Evolutionary conservation across 2,797 vertebrate species (phyloP).

Genomic region (Helicolenus hilgendorfi): DNA sequence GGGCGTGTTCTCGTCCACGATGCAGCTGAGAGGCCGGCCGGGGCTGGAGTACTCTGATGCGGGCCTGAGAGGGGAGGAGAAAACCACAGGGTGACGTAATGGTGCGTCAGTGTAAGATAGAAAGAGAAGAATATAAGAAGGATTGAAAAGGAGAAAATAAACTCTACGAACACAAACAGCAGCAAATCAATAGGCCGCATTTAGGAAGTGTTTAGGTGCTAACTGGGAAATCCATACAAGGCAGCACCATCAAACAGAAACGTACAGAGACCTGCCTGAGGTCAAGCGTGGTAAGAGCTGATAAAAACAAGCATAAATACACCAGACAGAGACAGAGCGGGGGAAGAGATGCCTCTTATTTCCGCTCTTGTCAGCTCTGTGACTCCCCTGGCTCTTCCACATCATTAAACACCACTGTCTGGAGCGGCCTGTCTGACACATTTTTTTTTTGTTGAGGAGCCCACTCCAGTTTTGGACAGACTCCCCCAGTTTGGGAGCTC

Average conservation of each 20-base stretch:
- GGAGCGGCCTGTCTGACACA: slow-evolving; percentile 29
- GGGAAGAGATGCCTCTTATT: slow-evolving; percentile 9
- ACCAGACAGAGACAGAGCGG: neutral
- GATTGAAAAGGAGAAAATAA: neutral
- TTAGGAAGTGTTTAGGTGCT: neutral
- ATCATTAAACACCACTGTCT: slow-evolving; percentile 52
- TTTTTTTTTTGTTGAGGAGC: slow-evolving; percentile 1
- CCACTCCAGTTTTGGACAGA: slow-evolving; percentile 29
- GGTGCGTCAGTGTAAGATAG: too few relatives aligned
- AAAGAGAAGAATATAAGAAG: neutral
- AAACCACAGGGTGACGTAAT: neutral
- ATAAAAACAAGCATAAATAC: slow-evolving; percentile 1
- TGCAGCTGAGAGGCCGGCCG: slow-evolving; percentile 96
- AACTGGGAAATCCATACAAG: slow-evolving; percentile 1
- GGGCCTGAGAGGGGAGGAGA: slow-evolving; percentile 87
- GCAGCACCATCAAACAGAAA: neutral
- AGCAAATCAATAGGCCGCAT: slow-evolving; percentile 1
- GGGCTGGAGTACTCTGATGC: slow-evolving; percentile 98
- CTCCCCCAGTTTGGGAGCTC: slow-evolving; percentile 20
- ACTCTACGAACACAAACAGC: neutral
- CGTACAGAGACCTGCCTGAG: neutral
- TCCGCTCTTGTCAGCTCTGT: slow-evolving; percentile 11
- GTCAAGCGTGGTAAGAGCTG: neutral
- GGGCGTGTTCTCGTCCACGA: slow-evolving; percentile 98
- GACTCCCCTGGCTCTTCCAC: slow-evolving; percentile 41